Percentiles rank a stretch among this genome's conserved stretches.
Conservation (phyloP, 2,888 invertebrate genomes). For the Acanthosoma haemorrhoidale region DNA sequence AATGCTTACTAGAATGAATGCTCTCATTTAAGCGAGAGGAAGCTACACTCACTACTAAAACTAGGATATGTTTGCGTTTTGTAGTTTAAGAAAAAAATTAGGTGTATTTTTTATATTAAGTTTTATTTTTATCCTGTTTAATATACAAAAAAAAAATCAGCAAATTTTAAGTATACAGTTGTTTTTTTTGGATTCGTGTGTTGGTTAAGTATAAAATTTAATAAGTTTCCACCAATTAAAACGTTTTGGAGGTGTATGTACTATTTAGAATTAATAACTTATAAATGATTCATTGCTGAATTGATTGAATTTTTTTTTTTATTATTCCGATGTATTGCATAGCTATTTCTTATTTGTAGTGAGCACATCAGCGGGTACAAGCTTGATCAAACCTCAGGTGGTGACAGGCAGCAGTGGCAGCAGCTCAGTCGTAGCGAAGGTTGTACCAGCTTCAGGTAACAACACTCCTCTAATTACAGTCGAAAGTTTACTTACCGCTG, state of each 20-base stretch:
- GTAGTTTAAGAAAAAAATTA: no score
- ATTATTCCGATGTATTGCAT: not conserved
- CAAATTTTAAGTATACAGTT: no score
- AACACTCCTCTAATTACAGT: slow-evolving; percentile 57
- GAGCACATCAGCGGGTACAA: slow-evolving; percentile 32
- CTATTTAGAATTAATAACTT: not conserved
- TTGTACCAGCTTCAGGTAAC: slow-evolving; percentile 68
- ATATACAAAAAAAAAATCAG: no score
- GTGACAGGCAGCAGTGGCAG: slow-evolving; percentile 23
- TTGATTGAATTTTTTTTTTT: not conserved
- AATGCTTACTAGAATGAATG: no score
- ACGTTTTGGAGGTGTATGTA: not conserved
- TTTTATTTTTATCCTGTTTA: no score
- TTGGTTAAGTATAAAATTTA: no score
- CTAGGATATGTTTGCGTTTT: no score
- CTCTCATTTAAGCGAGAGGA: no score
- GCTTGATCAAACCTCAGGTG: slow-evolving; percentile 37
- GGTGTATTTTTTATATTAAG: no score
- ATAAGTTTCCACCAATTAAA: no score
- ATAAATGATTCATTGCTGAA: not conserved
- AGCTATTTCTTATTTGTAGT: slow-evolving; percentile 20
- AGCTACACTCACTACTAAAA: no score
- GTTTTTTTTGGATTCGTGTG: no score
- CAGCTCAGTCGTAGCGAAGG: slow-evolving; percentile 61
- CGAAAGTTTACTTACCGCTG: slow-evolving; percentile 55